Evolutionary conservation across 1,140 invertebrate species (phyloP).

Genomic region (Monomorium pharaonis): DNA sequence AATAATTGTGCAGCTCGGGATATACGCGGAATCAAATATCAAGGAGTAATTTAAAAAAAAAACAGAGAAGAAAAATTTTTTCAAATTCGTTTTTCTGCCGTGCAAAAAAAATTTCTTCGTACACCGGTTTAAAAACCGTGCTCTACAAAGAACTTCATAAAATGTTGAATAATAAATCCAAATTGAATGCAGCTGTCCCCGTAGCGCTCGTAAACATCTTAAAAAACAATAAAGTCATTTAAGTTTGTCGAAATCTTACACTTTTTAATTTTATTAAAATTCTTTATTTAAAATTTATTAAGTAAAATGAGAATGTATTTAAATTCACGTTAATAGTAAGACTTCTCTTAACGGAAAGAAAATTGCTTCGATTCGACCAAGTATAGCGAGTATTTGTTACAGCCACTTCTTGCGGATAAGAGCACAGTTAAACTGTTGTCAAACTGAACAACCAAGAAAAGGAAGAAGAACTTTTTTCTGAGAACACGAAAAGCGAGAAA

Average conservation of each 20-base stretch:
- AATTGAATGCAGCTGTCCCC: not conserved
- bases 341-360: not conserved
- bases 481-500: not conserved
- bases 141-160: not conserved
- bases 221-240: not conserved
- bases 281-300: not conserved
- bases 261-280: not conserved
- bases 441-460: constrained; percentile 17
- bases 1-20: not conserved
- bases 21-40: not conserved
- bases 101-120: not conserved
- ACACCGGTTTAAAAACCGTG: not conserved
- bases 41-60: not conserved
- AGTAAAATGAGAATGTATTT: not conserved
- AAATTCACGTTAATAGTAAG: not conserved
- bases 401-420: not conserved
- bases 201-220: not conserved
- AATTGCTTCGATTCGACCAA: not conserved
- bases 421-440: not conserved
- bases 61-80: not conserved
- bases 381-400: not conserved
- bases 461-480: constrained; percentile 2
- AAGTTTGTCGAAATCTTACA: not conserved
- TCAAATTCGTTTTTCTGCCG: not conserved
- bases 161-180: not conserved